Evolutionary conservation across 2,888 invertebrate genomes (phyloP).

Genomic region (Calameuta filiformis): DNA sequence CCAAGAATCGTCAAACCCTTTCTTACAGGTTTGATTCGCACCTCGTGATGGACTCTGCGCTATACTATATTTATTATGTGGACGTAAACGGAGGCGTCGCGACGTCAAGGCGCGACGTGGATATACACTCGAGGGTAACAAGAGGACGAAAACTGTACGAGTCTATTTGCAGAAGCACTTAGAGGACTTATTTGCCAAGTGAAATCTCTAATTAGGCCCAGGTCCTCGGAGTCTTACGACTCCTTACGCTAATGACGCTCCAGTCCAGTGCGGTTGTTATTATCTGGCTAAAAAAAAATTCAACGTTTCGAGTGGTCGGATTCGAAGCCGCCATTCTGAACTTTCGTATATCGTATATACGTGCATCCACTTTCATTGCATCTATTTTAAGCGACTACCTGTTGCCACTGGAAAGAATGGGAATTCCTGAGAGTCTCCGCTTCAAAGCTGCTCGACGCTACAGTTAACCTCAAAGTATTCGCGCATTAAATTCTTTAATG

Average conservation of each 20-base stretch:
- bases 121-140: neutral
- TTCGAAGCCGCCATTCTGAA: neutral
- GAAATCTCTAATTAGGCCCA: constrained; percentile 30
- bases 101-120: neutral
- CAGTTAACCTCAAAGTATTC: neutral
- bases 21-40: neutral
- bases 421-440: neutral
- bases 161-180: constrained; percentile 25
- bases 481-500: neutral
- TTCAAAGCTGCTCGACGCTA: neutral
- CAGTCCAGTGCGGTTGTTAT: neutral
- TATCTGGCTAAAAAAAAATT: constrained; percentile 2
- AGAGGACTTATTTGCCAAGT: constrained; percentile 26
- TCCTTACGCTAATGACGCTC: neutral
- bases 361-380: neutral
- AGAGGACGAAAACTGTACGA: neutral
- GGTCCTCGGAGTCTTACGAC: constrained; percentile 6
- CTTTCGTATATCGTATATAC: neutral
- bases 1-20: neutral
- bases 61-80: neutral
- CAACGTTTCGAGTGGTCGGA: neutral
- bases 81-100: neutral
- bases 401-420: neutral
- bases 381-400: neutral
- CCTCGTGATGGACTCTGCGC: neutral